Conservation (phyloP, 2,797 vertebrate genomes). For the Enteromius paludinosus region DNA sequence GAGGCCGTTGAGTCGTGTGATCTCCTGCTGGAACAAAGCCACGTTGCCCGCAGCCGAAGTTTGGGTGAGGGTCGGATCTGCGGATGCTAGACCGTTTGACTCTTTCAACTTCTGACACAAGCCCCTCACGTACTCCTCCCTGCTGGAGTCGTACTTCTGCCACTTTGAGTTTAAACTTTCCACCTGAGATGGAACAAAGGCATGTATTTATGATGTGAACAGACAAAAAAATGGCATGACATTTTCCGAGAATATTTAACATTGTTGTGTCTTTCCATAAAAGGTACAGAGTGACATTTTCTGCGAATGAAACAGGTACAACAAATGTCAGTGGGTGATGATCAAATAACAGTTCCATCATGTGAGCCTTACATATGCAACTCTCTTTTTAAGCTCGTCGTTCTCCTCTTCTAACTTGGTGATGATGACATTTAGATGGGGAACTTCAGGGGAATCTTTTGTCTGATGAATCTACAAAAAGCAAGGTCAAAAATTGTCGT, state of each 20-base stretch:
- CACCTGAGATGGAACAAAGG: slow-evolving; percentile 75
- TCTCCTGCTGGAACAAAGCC: slow-evolving; percentile 84
- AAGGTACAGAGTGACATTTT: slow-evolving; percentile 24
- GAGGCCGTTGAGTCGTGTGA: slow-evolving; percentile 84
- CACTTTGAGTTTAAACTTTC: slow-evolving; percentile 91
- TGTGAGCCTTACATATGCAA: slow-evolving; percentile 85
- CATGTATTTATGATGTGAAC: not conserved
- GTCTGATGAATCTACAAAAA: slow-evolving; percentile 60
- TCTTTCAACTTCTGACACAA: slow-evolving; percentile 84
- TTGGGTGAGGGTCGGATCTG: slow-evolving; percentile 8
- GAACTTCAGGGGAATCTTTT: slow-evolving; percentile 65
- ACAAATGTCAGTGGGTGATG: slow-evolving; percentile 6
- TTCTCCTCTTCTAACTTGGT: slow-evolving; percentile 87
- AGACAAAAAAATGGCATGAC: slow-evolving; percentile 5
- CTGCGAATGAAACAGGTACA: slow-evolving; percentile 2
- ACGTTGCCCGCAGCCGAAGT: slow-evolving; percentile 41
- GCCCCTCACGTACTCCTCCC: slow-evolving; percentile 88
- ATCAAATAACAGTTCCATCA: slow-evolving; percentile 32
- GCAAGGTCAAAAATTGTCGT: not conserved
- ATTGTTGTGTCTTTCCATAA: slow-evolving; percentile 1
- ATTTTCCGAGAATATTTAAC: slow-evolving; percentile 29
- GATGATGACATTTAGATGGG: slow-evolving; percentile 65
- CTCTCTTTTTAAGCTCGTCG: slow-evolving; percentile 84
- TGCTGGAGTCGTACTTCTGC: slow-evolving; percentile 91
- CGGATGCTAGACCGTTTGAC: slow-evolving; percentile 56